Percentiles rank a stretch among this genome's conserved stretches.
Evolutionary conservation across 1,140 invertebrate species (phyloP).

Genomic region (Scaptomyza graminum): DNA sequence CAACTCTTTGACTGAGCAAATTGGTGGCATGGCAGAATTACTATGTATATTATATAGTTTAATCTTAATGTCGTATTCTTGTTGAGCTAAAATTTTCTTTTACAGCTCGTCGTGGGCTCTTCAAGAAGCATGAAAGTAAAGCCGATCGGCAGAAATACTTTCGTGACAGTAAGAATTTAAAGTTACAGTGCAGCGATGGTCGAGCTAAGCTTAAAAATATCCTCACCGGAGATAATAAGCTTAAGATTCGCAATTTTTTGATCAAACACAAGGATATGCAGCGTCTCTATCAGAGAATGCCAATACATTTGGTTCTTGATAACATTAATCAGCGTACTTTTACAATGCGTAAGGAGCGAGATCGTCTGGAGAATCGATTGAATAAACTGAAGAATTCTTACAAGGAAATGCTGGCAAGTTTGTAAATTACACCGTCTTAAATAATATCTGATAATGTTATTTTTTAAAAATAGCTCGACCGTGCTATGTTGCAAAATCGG

Average conservation of each 20-base stretch:
- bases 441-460: not conserved
- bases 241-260: conserved; percentile 69
- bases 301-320: conserved; percentile 72
- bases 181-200: conserved; percentile 73
- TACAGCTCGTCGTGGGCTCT: conserved; percentile 61
- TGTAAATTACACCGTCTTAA: not conserved
- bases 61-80: not conserved
- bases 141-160: conserved; percentile 63
- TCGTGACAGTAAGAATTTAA: conserved; percentile 58
- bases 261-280: conserved; percentile 76
- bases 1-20: conserved; percentile 71
- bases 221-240: conserved; percentile 60
- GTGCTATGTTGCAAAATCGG: conserved; percentile 70
- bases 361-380: conserved; percentile 67
- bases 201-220: conserved; percentile 70
- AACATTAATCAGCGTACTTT: conserved; percentile 82
- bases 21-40: conserved; percentile 70
- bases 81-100: not conserved
- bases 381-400: conserved; percentile 60
- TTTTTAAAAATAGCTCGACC: conserved; percentile 29
- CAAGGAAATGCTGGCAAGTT: conserved; percentile 52
- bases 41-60: conserved; percentile 55
- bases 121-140: conserved; percentile 67
- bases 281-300: conserved; percentile 77
- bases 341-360: conserved; percentile 76